These are phyloP conservation scores for Orbicella faveolata DNA, from an alignment of 64 coral and sea anemone species.

Conservation along the genomic window DNA sequence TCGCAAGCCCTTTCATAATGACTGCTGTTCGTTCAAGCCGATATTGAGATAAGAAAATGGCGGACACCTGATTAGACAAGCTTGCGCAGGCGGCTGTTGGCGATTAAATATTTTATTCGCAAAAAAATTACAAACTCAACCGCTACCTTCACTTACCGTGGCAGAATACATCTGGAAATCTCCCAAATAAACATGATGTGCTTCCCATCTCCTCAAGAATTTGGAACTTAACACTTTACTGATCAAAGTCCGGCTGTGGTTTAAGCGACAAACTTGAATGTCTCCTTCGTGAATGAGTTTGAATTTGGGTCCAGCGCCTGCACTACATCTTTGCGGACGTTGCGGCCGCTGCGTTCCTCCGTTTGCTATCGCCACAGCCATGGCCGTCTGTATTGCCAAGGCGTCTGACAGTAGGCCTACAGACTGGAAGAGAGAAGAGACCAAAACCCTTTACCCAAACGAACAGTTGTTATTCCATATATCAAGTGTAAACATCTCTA, in stretches of 20 bases:
- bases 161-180: slow-evolving; percentile 97
- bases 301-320: slow-evolving; percentile 90
- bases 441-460: slow-evolving; percentile 1
- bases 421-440: slow-evolving; percentile 31
- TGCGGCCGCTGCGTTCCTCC: slow-evolving; percentile 55
- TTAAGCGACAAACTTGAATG: slow-evolving; percentile 98
- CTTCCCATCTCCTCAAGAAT: slow-evolving; percentile 96
- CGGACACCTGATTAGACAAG: slow-evolving; percentile 5
- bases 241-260: slow-evolving; percentile 96
- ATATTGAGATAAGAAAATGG: slow-evolving; percentile 44
- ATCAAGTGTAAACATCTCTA: slow-evolving; percentile 39
- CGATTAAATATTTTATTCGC: neutral
- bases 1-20: neutral
- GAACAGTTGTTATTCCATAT: slow-evolving; percentile 8
- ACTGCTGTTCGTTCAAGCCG: neutral
- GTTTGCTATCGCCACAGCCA: slow-evolving; percentile 81
- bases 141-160: slow-evolving; percentile 69
- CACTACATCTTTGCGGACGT: slow-evolving; percentile 76
- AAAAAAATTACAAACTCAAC: neutral
- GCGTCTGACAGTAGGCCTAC: slow-evolving; percentile 38
- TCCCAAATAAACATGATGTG: slow-evolving; percentile 92
- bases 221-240: slow-evolving; percentile 99
- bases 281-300: slow-evolving; percentile 99
- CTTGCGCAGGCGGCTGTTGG: neutral
- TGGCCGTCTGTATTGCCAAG: slow-evolving; percentile 56